phyloP scores from a whole-genome alignment of 2,797 vertebrate genomes.

The Poecilia wingei region DNA sequence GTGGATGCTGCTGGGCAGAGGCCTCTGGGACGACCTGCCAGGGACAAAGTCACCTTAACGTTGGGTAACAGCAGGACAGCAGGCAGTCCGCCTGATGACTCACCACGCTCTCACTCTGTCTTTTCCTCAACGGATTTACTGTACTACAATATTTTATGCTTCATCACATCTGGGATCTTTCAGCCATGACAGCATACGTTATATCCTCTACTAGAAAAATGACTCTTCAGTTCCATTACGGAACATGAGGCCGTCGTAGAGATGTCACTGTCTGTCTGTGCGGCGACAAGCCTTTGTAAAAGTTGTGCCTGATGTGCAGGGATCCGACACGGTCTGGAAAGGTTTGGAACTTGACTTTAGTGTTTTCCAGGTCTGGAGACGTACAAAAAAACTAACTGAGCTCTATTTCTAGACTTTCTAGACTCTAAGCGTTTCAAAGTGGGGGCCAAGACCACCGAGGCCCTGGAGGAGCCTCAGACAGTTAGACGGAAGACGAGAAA shows the following conservation, averaged over 20 bases:
- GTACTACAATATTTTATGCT: constrained; percentile 3
- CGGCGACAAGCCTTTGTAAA: background rate
- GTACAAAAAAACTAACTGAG: background rate
- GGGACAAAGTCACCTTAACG: constrained; percentile 68
- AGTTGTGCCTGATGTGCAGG: background rate
- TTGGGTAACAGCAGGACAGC: constrained; percentile 51
- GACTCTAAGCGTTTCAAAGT: background rate
- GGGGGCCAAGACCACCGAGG: no score
- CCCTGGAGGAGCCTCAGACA: no score
- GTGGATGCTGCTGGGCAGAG: constrained; percentile 41
- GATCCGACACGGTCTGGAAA: background rate
- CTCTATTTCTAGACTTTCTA: background rate
- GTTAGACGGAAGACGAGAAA: no score
- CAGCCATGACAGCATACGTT: background rate
- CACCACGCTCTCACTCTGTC: background rate
- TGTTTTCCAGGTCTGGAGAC: background rate
- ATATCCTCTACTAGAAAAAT: background rate
- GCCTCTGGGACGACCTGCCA: constrained; percentile 54
- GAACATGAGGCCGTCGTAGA: background rate
- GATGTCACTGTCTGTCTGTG: no score
- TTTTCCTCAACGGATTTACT: constrained; percentile 8
- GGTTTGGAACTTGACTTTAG: background rate
- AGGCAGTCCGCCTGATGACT: constrained; percentile 32
- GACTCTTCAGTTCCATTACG: background rate
- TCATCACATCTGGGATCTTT: background rate